phyloP scores from a whole-genome alignment of 2,888 invertebrate genomes.

The Chrysodeixis includens region DNA sequence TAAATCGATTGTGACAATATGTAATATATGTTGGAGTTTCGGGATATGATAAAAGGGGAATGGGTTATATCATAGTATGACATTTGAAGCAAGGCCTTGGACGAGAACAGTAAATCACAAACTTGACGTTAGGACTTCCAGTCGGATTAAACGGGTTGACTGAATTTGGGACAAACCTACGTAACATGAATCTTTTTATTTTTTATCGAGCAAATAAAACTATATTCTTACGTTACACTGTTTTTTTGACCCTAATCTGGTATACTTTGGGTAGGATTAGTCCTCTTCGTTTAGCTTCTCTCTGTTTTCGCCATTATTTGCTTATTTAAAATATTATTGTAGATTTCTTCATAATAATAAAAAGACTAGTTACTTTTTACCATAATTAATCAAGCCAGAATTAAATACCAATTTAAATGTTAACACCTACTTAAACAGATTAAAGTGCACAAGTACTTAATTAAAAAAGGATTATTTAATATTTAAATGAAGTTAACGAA shows the following conservation, averaged over 20 bases:
- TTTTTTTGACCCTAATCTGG: no score
- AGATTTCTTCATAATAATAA: no score
- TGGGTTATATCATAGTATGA: background rate
- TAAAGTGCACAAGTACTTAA: background rate
- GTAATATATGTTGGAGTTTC: slow-evolving; percentile 1
- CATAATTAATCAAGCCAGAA: no score
- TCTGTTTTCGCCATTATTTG: no score
- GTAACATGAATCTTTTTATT: no score
- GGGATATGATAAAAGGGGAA: background rate
- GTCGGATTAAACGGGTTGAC: background rate
- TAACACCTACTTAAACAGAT: background rate
- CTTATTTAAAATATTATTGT: no score
- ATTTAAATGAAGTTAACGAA: slow-evolving; percentile 30
- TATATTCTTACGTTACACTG: no score
- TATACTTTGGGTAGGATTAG: no score
- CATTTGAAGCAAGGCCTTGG: background rate
- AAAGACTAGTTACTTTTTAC: no score
- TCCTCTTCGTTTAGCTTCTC: no score
- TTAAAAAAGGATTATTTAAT: slow-evolving; percentile 24
- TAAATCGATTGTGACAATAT: slow-evolving; percentile 20
- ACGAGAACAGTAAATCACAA: background rate
- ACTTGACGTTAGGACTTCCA: background rate
- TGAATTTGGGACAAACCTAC: background rate
- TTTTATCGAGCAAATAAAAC: no score
- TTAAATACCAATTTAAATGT: background rate